Conservation (phyloP, 2,888 invertebrate genomes). For the Exocentrus adspersus region DNA sequence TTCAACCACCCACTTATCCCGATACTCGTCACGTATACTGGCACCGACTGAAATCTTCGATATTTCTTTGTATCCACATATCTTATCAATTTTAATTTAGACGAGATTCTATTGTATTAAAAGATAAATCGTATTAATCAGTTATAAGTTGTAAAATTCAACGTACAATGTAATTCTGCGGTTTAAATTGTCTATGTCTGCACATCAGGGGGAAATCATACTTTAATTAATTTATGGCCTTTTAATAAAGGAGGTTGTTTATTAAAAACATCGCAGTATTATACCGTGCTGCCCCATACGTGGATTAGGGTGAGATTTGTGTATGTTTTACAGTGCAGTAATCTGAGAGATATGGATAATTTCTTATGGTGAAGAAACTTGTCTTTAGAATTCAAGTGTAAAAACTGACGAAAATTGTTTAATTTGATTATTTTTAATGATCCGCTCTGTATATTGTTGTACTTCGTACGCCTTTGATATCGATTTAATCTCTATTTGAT, state of each 20-base stretch:
- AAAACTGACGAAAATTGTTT: too few relatives aligned
- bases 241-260: neutral
- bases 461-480: neutral
- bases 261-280: too few relatives aligned
- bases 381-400: too few relatives aligned
- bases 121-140: slow-evolving; percentile 19
- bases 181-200: neutral
- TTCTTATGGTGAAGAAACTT: too few relatives aligned
- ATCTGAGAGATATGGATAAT: too few relatives aligned
- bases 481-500: neutral
- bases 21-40: slow-evolving; percentile 18
- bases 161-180: neutral
- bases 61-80: slow-evolving; percentile 17
- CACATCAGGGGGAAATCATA: too few relatives aligned
- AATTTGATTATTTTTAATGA: too few relatives aligned
- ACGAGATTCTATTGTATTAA: slow-evolving; percentile 17
- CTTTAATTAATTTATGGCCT: too few relatives aligned
- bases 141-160: slow-evolving; percentile 15
- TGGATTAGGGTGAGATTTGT: too few relatives aligned
- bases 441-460: too few relatives aligned
- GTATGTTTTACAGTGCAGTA: too few relatives aligned
- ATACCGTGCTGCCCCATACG: too few relatives aligned
- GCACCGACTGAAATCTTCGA: slow-evolving; percentile 9
- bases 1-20: slow-evolving; percentile 14
- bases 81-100: slow-evolving; percentile 19